phyloP scores from a whole-genome alignment of 2,113 vertebrate genomes.

The human (Homo sapiens) region DNA sequence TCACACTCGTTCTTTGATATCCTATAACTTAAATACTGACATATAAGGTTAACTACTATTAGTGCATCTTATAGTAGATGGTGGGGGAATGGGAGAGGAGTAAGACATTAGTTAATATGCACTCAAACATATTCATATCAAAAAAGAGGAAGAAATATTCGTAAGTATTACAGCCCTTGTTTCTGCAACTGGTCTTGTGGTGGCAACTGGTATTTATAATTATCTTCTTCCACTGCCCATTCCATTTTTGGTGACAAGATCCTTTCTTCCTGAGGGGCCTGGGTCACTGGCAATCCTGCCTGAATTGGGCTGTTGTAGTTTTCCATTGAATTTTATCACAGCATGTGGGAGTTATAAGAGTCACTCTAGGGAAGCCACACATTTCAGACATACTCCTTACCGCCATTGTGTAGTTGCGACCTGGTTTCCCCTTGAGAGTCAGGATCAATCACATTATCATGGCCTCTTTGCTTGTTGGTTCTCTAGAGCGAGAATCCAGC shows the following conservation, averaged over 20 bases:
- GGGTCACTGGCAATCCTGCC: not conserved
- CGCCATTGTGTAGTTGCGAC: not conserved
- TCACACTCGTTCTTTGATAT: not conserved
- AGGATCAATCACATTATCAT: not conserved
- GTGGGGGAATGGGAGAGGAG: not conserved
- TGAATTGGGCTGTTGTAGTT: not conserved
- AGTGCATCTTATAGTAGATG: not conserved
- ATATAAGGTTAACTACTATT: not conserved
- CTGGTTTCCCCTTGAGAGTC: too few relatives aligned
- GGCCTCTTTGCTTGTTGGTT: not conserved
- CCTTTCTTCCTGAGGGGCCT: not conserved
- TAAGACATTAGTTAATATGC: not conserved
- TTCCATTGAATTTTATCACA: not conserved
- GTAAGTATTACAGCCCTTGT: not conserved
- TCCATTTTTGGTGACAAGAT: not conserved
- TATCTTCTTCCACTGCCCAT: not conserved
- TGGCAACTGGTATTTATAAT: not conserved
- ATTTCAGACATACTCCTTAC: not conserved
- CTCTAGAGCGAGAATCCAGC: not conserved
- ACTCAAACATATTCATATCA: not conserved
- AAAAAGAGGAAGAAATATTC: not conserved
- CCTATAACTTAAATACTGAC: not conserved
- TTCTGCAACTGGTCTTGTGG: not conserved
- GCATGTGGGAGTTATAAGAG: not conserved
- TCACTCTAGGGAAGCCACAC: too few relatives aligned